phyloP scores from a whole-genome alignment of 2,797 vertebrate genomes.

The Podarcis siculus region DNA sequence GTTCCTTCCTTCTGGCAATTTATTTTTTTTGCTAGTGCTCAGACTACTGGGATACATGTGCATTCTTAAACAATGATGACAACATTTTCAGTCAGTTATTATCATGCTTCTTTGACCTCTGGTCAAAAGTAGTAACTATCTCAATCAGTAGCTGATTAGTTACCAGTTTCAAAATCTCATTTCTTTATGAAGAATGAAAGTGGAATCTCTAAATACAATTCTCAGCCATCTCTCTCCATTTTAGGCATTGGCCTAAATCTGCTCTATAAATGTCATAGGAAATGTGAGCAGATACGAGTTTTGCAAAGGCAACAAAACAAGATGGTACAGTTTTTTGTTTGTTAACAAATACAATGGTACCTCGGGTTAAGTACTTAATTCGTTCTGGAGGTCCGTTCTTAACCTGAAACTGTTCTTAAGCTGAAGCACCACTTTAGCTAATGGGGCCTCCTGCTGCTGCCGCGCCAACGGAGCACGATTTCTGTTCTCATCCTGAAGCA shows the following conservation, averaged over 20 bases:
- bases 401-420: too few relatives aligned
- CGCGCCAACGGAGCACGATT: rapidly evolving
- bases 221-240: neutral
- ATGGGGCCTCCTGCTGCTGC: too few relatives aligned
- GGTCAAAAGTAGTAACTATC: neutral
- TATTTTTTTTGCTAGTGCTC: neutral
- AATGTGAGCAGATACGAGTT: neutral
- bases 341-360: too few relatives aligned
- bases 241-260: neutral
- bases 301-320: neutral
- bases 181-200: neutral
- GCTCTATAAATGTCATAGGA: neutral
- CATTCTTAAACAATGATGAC: neutral
- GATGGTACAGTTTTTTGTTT: neutral
- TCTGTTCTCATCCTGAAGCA: too few relatives aligned
- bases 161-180: neutral
- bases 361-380: too few relatives aligned
- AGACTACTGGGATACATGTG: neutral
- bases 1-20: neutral
- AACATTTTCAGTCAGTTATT: neutral
- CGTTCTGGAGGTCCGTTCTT: too few relatives aligned
- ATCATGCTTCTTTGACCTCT: neutral
- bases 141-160: neutral
- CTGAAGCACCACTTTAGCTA: too few relatives aligned
- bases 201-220: neutral